Percentiles rank a stretch among this genome's conserved stretches.
phyloP scores from a whole-genome alignment of 2,113 vertebrate genomes.

The Monarcha castaneiventris region DNA sequence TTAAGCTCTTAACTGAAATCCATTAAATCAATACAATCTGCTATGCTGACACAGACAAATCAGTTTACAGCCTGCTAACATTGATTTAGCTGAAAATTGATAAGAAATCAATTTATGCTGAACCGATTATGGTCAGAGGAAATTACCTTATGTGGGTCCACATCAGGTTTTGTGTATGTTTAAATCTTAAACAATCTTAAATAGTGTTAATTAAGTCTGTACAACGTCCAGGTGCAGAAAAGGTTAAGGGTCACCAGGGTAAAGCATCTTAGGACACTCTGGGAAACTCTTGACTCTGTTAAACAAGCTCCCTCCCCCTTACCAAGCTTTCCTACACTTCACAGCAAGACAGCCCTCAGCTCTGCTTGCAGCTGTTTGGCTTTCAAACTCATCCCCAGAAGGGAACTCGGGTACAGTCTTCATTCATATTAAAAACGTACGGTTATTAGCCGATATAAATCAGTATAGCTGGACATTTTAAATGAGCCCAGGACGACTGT shows the following conservation, averaged over 20 bases:
- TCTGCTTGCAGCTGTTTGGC: background rate
- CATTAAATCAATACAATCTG: background rate
- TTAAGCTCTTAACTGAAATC: background rate
- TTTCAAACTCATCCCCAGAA: background rate
- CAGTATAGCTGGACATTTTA: background rate
- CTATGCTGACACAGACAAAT: background rate
- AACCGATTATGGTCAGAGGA: background rate
- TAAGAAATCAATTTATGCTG: background rate
- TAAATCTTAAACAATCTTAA: background rate
- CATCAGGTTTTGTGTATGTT: background rate
- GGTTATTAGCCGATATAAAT: background rate
- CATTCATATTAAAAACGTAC: accelerated
- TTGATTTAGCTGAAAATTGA: background rate
- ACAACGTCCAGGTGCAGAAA: accelerated
- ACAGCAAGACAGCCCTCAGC: background rate
- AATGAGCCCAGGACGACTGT: accelerated
- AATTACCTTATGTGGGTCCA: background rate
- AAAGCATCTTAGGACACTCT: background rate
- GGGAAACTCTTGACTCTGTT: background rate
- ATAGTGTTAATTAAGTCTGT: background rate
- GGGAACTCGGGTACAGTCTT: background rate
- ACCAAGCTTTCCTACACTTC: background rate
- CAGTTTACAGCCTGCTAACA: background rate
- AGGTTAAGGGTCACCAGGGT: background rate
- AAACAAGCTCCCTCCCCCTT: background rate